Evolutionary conservation across 2,797 vertebrate genomes (phyloP).

Genomic region (Trachurus trachurus): DNA sequence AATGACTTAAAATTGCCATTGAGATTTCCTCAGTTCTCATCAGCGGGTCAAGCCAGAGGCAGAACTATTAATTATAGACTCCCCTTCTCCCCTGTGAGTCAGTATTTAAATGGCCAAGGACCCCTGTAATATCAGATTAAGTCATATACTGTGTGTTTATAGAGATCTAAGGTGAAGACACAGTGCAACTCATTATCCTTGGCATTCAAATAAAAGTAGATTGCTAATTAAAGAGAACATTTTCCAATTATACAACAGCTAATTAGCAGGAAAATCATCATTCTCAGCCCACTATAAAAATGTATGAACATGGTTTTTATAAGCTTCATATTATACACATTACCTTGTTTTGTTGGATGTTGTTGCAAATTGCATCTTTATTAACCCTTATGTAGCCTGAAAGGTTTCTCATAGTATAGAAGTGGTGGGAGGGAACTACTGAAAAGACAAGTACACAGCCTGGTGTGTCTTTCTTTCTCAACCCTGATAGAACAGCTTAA

Average conservation of each 20-base stretch:
- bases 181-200: slow-evolving; percentile 60
- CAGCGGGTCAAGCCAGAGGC: slow-evolving; percentile 70
- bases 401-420: not conserved
- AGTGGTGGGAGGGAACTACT: not conserved
- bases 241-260: slow-evolving; percentile 68
- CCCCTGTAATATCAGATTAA: slow-evolving; percentile 40
- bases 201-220: slow-evolving; percentile 66
- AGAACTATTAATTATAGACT: slow-evolving; percentile 63
- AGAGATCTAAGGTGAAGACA: slow-evolving; percentile 58
- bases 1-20: slow-evolving; percentile 49
- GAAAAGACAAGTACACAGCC: not conserved
- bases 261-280: slow-evolving; percentile 60
- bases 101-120: slow-evolving; percentile 64
- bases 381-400: slow-evolving; percentile 4
- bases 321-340: slow-evolving; percentile 23
- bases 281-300: slow-evolving; percentile 49
- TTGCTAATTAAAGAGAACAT: slow-evolving; percentile 68
- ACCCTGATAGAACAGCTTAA: not conserved
- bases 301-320: slow-evolving; percentile 30
- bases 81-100: slow-evolving; percentile 52
- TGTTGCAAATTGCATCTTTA: slow-evolving; percentile 3
- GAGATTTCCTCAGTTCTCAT: slow-evolving; percentile 61
- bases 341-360: slow-evolving; percentile 5
- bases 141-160: slow-evolving; percentile 52
- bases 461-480: not conserved